A percentile compares a stretch with the other conserved stretches of the same genome.
Conservation (phyloP, 2,888 invertebrate species). For the Drosophila diplacantha region DNA sequence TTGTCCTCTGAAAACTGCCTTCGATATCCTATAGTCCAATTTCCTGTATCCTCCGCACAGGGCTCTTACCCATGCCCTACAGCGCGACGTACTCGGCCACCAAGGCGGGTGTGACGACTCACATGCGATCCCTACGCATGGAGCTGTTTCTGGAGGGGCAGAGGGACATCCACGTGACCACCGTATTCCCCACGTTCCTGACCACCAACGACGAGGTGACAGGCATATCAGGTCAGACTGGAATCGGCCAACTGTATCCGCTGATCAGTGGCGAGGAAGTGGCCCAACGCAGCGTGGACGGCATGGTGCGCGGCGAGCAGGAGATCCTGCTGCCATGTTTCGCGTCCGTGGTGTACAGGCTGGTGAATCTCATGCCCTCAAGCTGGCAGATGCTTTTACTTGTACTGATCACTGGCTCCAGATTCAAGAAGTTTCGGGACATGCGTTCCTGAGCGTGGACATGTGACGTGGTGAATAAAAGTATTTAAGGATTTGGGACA, state of each 20-base stretch:
- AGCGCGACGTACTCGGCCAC: constrained; percentile 70
- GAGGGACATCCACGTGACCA: constrained; percentile 58
- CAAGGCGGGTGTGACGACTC: constrained; percentile 74
- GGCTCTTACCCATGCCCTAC: constrained; percentile 40
- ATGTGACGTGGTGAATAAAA: not conserved
- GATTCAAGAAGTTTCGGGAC: not conserved
- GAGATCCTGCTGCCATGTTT: constrained; percentile 60
- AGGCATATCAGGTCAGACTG: not conserved
- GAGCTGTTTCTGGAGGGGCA: constrained; percentile 65
- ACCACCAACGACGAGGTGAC: constrained; percentile 56
- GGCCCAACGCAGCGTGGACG: constrained; percentile 53
- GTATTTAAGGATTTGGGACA: not conserved
- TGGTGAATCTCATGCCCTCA: constrained; percentile 30
- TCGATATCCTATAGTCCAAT: not conserved
- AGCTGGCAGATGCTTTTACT: constrained; percentile 33
- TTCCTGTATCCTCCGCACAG: constrained; percentile 29
- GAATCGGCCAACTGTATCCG: constrained; percentile 37
- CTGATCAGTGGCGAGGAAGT: constrained; percentile 48
- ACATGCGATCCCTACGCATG: constrained; percentile 68
- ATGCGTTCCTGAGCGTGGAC: not conserved
- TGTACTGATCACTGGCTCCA: not conserved
- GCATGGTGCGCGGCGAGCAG: constrained; percentile 56
- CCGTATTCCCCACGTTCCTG: constrained; percentile 75
- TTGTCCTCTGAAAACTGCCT: too few species aligned
- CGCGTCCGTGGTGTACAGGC: constrained; percentile 24